These are phyloP conservation scores for Lamprotornis superbus DNA, from an alignment of 2,113 vertebrate species.

Conservation along the genomic window DNA sequence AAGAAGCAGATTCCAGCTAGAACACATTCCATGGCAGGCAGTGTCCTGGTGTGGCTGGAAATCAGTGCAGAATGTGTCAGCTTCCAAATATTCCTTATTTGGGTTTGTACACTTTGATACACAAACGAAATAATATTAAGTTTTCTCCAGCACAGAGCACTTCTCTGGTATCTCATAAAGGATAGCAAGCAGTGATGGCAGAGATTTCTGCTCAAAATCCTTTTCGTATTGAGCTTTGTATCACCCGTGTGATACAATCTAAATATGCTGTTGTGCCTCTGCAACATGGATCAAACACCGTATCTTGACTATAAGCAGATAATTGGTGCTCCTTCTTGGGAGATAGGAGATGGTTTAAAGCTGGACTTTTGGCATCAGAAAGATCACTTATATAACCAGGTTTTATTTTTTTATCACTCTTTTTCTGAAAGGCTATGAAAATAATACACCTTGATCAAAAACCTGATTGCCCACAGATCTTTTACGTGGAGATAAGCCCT, in stretches of 20 bases:
- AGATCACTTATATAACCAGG: neutral
- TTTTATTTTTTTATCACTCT: neutral
- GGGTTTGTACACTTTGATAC: neutral
- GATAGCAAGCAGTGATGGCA: neutral
- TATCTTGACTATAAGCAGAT: neutral
- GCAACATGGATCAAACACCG: neutral
- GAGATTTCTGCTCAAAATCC: neutral
- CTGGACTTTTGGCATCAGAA: neutral
- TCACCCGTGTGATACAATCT: neutral
- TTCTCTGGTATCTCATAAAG: neutral
- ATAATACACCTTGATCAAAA: neutral
- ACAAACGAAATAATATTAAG: neutral
- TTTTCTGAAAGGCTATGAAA: neutral
- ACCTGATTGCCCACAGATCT: neutral
- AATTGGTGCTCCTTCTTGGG: neutral
- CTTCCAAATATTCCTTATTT: neutral
- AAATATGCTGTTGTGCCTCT: neutral
- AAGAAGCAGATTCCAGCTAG: neutral
- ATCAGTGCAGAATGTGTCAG: neutral
- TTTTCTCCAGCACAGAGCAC: neutral
- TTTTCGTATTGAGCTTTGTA: neutral
- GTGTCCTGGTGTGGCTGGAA: neutral
- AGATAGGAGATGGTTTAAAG: neutral
- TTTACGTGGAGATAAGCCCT: neutral
- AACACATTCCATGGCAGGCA: neutral